Evolutionary conservation across 1,140 invertebrate species (phyloP).

Genomic region (Phymastichus coffea): DNA sequence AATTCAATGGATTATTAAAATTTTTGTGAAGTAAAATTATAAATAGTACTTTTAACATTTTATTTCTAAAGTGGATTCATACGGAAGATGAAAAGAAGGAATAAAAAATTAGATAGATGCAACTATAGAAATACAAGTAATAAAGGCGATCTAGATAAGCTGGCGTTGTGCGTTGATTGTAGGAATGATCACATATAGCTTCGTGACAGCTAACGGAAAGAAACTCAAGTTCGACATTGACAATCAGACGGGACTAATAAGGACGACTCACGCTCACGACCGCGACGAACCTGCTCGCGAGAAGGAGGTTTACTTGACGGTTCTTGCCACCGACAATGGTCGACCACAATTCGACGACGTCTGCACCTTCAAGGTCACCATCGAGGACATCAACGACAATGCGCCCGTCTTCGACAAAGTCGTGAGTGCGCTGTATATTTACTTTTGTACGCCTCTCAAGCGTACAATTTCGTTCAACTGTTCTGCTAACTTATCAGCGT

Average conservation of each 20-base stretch:
- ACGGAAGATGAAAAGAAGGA: no score
- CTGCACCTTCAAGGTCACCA: conserved; percentile 84
- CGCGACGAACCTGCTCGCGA: conserved; percentile 83
- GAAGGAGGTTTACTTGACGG: conserved; percentile 78
- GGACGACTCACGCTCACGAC: conserved; percentile 75
- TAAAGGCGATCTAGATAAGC: no score
- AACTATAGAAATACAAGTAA: no score
- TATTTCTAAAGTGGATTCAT: no score
- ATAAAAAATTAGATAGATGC: no score
- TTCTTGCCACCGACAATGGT: conserved; percentile 84
- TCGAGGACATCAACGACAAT: conserved; percentile 88
- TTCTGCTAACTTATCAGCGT: no score
- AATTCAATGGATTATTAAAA: no score
- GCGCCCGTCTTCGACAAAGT: conserved; percentile 82
- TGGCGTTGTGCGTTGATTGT: no score
- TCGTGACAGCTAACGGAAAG: conserved; percentile 73
- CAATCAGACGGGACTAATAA: conserved; percentile 72
- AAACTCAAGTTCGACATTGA: conserved; percentile 78
- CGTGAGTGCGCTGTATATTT: conserved; percentile 47
- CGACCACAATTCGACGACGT: conserved; percentile 79
- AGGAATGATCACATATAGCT: conserved; percentile 73
- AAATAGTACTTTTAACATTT: no score
- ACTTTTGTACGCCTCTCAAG: no score
- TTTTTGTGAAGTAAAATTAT: no score
- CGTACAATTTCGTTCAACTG: no score